Evolutionary conservation across 2,797 vertebrate genomes (phyloP).

Genomic region (Acridotheres tristis): DNA sequence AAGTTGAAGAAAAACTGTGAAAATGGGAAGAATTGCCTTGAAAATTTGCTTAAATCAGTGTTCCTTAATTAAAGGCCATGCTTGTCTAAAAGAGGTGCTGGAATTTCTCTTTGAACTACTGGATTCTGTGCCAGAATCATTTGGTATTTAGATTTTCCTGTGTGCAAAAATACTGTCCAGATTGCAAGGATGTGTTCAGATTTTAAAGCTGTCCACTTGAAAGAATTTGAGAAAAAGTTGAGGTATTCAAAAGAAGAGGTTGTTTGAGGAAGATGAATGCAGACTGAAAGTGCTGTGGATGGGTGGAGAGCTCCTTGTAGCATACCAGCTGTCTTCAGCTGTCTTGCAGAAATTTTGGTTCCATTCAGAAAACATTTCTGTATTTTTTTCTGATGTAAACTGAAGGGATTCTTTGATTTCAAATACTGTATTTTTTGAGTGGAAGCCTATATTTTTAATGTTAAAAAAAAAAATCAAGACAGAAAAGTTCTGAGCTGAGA

Average conservation of each 20-base stretch:
- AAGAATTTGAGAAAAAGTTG: background rate
- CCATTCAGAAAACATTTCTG: background rate
- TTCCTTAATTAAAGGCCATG: background rate
- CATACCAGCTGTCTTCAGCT: background rate
- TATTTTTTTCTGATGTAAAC: background rate
- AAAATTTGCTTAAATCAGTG: background rate
- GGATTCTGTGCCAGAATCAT: background rate
- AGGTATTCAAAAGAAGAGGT: background rate
- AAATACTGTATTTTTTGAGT: background rate
- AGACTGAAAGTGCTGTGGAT: background rate
- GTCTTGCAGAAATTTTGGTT: background rate
- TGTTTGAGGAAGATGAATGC: background rate
- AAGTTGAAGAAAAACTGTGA: background rate
- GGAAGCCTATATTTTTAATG: background rate
- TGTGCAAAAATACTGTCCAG: background rate
- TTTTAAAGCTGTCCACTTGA: conserved; percentile 9
- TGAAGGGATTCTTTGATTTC: background rate
- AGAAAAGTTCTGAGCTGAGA: background rate
- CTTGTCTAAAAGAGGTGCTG: background rate
- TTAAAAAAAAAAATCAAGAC: background rate
- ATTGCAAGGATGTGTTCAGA: background rate
- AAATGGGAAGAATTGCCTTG: background rate
- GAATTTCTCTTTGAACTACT: background rate
- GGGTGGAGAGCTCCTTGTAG: background rate
- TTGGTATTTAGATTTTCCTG: background rate